Base-by-base conservation (phyloP, 2,113 vertebrate species). In the Elephas maximus region DNA sequence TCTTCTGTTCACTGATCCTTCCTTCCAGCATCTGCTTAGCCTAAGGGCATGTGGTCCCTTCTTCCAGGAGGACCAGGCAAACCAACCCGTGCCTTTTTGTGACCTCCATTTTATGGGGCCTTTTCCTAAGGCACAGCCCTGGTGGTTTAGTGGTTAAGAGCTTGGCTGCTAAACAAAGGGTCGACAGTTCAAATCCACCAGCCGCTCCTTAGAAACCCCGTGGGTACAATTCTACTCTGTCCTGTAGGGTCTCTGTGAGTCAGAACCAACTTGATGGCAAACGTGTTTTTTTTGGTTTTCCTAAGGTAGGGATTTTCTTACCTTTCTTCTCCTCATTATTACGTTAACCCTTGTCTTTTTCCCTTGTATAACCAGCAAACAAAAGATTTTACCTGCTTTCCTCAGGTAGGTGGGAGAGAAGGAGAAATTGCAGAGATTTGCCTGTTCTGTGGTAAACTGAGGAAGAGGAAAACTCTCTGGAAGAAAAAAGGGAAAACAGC, bases 1-100 rank as follows among this genome's bases (percentile, higher is more conserved):
- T 95, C 60, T 95, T 82, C 95, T 97, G 80, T 60, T 97, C 96
- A 96, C 85, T 91, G 93, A 93, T 45, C n/a, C 26, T 93, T 21
- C 67, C 33, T 18, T 71, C 12, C 23, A 79, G 77, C 62, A 33
- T 95, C 51, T 74, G 26, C 37, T 48, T 85, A 96, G 93, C 90
- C 78, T 41, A 82, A 93, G 90, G 91, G 41, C 62, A 88, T 26
- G 18, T 3, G 17, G 78, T 88, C 24, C 21, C 24, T 53, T 78
- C 57, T 45, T 91, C 33, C 37, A 33, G 15, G 23, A 93, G 24
- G 24, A 79, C 84, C n/a, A 94, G 17, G 44, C 23, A 81, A n/a
- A 74, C 74, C 41, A 76, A 81, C 44, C 60, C 14, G 78, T 85
- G 83, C 6, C 62, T 74, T 93, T 85, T 20, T 81, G 14, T 74